Evolutionary conservation across 2,888 invertebrate genomes (phyloP), one percentile per base, ranked within the genome.

Genomic region (Zaprionus obscuricornis): DNA sequence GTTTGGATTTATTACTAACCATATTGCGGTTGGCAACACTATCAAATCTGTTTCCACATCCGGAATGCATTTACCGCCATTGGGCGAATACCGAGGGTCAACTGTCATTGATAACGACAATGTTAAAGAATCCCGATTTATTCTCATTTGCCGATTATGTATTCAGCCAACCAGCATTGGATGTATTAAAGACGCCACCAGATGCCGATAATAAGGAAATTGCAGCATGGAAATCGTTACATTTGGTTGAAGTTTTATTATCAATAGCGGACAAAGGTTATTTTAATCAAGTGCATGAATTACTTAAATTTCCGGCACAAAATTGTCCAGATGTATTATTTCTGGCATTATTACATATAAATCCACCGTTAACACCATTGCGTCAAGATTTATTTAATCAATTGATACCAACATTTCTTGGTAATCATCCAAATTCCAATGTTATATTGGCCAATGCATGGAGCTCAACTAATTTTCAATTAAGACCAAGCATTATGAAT

Each of bases 361-460:
- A 93, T 87, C 94, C 96, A 65, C 96, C 96, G 0, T 91, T 96
- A 33, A 94, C 95, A 2, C 92, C 94, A 29, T 91, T 96, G 29
- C 92, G 97, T 55, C 96, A 97, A 90, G 98, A 98, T 87, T 91
- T 99, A 52, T 92, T 99, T 68, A 94, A 95, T 36, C 95, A 93
- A 46, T 91, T 99, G 24, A 95, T 99, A 89, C 97, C 98, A 1
- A 95, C 97, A 74, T 98, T 99, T 91, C 92, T 99, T 51, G 95
- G 96, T 26, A 98, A 97, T 91, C 98, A 99, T 91, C 97, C 97
- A 0, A 99, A 99, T 90, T 97, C 98, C 0, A 97, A 96, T 17
- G 96, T 97, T n/a, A 96, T 99, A 66, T 91, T 99, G 50, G 98
- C 98, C 90, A 96, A 97, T 88, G 97, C 97, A 2, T 99, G 99